Percentiles rank a stretch among this genome's conserved stretches.
Evolutionary conservation across 37 sponge, comb jelly and placozoan genomes (phyloP).

Genomic region (Cliona cf. orientalis): DNA sequence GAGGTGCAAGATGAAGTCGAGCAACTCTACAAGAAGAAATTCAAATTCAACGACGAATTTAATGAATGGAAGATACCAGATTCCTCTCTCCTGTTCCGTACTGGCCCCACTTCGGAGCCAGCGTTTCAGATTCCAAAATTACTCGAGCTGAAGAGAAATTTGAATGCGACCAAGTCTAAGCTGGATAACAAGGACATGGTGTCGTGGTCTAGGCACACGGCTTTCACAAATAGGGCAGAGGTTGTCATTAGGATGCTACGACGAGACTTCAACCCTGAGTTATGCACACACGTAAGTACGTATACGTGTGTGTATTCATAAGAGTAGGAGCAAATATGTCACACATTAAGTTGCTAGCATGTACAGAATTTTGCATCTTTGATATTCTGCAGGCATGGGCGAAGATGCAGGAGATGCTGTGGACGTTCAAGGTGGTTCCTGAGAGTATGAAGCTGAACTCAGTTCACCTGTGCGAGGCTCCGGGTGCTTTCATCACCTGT

Average conservation of each 20-base stretch:
- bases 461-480: conserved; percentile 93
- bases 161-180: conserved; percentile 62
- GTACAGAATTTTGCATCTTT: neutral
- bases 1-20: conserved; percentile 78
- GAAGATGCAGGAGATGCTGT: conserved; percentile 87
- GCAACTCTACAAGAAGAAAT: conserved; percentile 57
- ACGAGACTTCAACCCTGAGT: conserved; percentile 74
- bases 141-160: conserved; percentile 52
- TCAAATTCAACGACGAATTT: conserved; percentile 56
- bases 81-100: conserved; percentile 36
- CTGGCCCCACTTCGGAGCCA: neutral
- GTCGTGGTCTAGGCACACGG: conserved; percentile 88
- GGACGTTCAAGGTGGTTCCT: conserved; percentile 54
- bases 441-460: conserved; percentile 65
- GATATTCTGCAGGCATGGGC: conserved; percentile 72
- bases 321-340: neutral
- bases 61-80: conserved; percentile 56
- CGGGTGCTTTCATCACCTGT: conserved; percentile 86
- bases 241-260: conserved; percentile 61
- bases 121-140: conserved; percentile 52
- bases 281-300: conserved; percentile 75
- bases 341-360: neutral
- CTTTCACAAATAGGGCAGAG: conserved; percentile 84
- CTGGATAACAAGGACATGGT: conserved; percentile 81
- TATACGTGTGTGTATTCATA: neutral